Evolutionary conservation across 1,140 invertebrate genomes (phyloP), one percentile per base, ranked within the genome.

Genomic region (Paralvinella palmiformis): DNA sequence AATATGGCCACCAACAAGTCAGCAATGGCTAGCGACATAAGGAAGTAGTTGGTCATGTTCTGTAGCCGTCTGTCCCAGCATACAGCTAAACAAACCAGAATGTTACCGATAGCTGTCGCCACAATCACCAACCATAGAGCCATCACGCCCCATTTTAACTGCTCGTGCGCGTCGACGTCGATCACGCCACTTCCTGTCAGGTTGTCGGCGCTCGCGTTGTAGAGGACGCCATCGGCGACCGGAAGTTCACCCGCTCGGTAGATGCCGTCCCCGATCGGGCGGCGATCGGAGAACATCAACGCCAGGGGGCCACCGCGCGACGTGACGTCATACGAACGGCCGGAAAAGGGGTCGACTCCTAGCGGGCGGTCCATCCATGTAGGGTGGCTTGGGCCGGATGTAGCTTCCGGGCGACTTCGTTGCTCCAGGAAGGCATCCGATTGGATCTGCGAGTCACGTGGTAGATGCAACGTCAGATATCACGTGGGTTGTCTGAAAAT

Each of bases 1-100:
- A 98, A 85, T 2, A 97, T 82, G 10, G 95, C 94, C 2, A 98
- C 82, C 70, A 96, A 91, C 78, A 97, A 94, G 81, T 98, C 95
- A 0, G 94, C 92, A 63, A 98, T 91, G 0, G 95, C 94, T 67
- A 98, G 77, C 7, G 94, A 96, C 1, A 92, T 94, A 64, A 98
- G 96, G 78, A 98, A 97, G 63, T 76, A 79, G 66, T 79, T 79
- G 48, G 77, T 79, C 20, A 75, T 72, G 68, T 77, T 79, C 56
- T 79, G 78, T 13, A 79, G 56, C 29, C 72, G 62, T 41, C 64
- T 67, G 56, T 79, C 77, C 27, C 72, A 72, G 5, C 60, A 62
- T 61, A 79, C 79, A 4, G 78, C 76, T 31, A 80, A 64, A 58
- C 73, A 75, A 5, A 79, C 62, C 45, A 79, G 52, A 15, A 75